Conservation (phyloP, 1,140 invertebrate genomes). For the Uloborus diversus region DNA sequence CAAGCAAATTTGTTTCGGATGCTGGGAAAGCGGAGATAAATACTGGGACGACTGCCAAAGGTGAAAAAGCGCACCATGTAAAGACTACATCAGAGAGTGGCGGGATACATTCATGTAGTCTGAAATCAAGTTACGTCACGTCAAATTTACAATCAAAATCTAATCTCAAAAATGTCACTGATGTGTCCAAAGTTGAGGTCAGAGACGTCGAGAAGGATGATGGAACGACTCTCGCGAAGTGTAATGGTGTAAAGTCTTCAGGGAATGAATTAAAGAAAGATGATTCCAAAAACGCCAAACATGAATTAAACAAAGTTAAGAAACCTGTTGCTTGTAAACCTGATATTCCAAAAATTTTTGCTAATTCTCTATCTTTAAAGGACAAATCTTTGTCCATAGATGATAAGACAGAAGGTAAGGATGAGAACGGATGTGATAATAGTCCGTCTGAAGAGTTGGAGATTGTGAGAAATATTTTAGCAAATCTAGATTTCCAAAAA, state of each 20-base stretch:
- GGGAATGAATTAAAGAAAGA: no score
- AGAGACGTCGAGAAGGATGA: no score
- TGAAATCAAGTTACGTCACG: not conserved
- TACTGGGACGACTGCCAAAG: not conserved
- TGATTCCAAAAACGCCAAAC: no score
- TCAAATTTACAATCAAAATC: not conserved
- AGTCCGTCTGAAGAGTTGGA: slow-evolving; percentile 36
- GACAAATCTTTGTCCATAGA: no score
- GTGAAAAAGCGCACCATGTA: not conserved
- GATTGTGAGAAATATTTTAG: slow-evolving; percentile 45
- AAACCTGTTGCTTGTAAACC: slow-evolving; percentile 26
- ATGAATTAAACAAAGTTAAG: no score
- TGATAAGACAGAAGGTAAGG: no score
- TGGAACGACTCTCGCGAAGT: no score
- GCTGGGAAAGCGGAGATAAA: not conserved
- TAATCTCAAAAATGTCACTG: not conserved
- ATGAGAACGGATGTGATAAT: not conserved
- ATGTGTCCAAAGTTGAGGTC: not conserved
- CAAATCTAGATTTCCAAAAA: slow-evolving; percentile 38
- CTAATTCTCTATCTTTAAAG: not conserved
- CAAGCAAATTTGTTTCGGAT: not conserved
- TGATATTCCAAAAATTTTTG: slow-evolving; percentile 2
- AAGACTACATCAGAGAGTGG: not conserved
- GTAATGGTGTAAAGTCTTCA: no score
- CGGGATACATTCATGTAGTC: not conserved